These are phyloP conservation scores for Apoderus coryli DNA, from an alignment of 2,888 invertebrate species.

Conservation along the genomic window DNA sequence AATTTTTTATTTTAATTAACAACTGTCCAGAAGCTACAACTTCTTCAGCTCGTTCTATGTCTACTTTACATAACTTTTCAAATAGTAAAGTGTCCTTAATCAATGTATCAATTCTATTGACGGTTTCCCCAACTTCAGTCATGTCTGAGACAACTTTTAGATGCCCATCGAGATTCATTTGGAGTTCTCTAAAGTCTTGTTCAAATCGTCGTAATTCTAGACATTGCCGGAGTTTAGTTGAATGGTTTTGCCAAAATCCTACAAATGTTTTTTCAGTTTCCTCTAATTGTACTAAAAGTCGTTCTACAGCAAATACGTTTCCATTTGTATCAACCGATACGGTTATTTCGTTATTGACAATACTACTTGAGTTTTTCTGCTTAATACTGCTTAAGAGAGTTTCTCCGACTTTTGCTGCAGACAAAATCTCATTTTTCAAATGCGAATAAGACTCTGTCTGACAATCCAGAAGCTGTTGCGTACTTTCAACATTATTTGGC, in stretches of 20 bases:
- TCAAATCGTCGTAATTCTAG: conserved; percentile 85
- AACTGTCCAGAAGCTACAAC: conserved; percentile 71
- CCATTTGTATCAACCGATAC: conserved; percentile 48
- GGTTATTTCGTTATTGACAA: conserved; percentile 40
- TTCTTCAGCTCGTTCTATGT: conserved; percentile 69
- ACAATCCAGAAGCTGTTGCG: conserved; percentile 70
- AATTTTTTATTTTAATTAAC: conserved; percentile 69
- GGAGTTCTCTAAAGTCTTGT: conserved; percentile 84
- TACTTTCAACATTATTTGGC: conserved; percentile 86
- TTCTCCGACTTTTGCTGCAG: conserved; percentile 81
- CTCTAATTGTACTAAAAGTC: conserved; percentile 81
- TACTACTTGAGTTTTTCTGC: conserved; percentile 32
- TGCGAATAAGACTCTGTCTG: conserved; percentile 59
- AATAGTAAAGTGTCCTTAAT: conserved; percentile 64
- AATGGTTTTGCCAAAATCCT: conserved; percentile 88
- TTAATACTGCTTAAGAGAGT: conserved; percentile 64
- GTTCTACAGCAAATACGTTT: conserved; percentile 85
- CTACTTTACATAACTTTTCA: conserved; percentile 64
- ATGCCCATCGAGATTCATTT: conserved; percentile 68
- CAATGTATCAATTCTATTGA: conserved; percentile 61
- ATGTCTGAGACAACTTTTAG: conserved; percentile 66
- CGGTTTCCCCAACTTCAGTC: conserved; percentile 84
- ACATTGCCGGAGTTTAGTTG: conserved; percentile 77
- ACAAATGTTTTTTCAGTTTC: conserved; percentile 91
- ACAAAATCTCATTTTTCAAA: conserved; percentile 72